phyloP scores from a whole-genome alignment of 2,113 vertebrate genomes.

The Brachyistius frenatus region DNA sequence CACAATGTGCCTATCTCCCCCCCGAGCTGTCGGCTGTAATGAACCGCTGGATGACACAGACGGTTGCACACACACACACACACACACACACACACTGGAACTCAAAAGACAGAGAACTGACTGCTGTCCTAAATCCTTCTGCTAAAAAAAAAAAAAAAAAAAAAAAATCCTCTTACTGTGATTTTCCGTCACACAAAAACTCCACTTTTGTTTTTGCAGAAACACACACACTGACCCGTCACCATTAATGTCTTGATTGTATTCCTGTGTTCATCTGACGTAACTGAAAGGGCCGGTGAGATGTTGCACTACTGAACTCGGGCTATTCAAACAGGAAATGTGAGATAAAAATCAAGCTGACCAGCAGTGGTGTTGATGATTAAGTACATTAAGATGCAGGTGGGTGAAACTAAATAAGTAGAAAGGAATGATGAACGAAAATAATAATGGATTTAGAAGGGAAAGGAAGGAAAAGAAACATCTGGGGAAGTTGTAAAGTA shows the following conservation, averaged over 20 bases:
- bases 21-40: background rate
- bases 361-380: constrained; percentile 6
- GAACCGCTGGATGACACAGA: background rate
- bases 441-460: constrained; percentile 21
- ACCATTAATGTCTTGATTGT: background rate
- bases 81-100: background rate
- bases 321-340: background rate
- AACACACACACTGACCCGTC: background rate
- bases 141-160: background rate
- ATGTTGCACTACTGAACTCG: background rate
- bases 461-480: background rate
- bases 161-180: background rate
- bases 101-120: background rate
- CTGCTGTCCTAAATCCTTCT: constrained; percentile 4
- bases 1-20: constrained; percentile 5
- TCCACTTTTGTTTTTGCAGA: too few relatives aligned
- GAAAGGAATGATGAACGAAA: constrained; percentile 8
- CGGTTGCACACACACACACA: background rate
- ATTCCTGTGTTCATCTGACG: background rate
- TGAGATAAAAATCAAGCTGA: constrained; percentile 7
- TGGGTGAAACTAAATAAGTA: constrained; percentile 29
- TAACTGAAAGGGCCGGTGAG: background rate
- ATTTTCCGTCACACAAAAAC: too few relatives aligned
- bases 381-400: constrained; percentile 16
- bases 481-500: background rate